Evolutionary conservation across 1,140 invertebrate genomes (phyloP).

Genomic region (Calliphora vicina): DNA sequence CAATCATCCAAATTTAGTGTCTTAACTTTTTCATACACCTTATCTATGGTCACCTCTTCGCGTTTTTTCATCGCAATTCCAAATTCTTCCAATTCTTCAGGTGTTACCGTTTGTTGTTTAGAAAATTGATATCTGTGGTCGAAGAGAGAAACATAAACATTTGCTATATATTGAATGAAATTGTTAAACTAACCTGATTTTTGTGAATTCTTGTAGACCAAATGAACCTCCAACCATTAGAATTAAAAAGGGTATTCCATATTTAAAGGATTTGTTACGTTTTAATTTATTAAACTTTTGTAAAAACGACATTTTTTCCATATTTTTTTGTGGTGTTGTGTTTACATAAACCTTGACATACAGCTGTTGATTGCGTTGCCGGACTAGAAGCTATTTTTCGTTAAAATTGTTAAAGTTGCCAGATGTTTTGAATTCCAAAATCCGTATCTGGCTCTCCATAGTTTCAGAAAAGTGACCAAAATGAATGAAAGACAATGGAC

Average conservation of each 20-base stretch:
- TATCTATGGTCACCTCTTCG: constrained; percentile 74
- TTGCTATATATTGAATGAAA: not conserved
- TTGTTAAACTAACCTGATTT: constrained; percentile 66
- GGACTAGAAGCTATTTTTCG: no score
- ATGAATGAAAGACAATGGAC: no score
- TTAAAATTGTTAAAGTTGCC: no score
- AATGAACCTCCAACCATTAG: constrained; percentile 75
- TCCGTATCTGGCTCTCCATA: no score
- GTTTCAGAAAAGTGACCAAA: no score
- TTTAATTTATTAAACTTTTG: constrained; percentile 51
- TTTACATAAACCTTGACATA: not conserved
- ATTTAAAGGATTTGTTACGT: constrained; percentile 54
- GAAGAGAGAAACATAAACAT: not conserved
- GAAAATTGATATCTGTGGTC: constrained; percentile 74
- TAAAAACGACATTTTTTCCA: constrained; percentile 40
- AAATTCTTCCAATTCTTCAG: constrained; percentile 70
- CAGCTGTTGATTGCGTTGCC: not conserved
- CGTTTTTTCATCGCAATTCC: constrained; percentile 73
- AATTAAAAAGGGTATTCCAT: constrained; percentile 73
- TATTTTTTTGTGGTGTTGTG: not conserved
- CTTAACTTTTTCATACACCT: constrained; percentile 76
- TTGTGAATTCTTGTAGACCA: constrained; percentile 74
- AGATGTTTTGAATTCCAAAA: no score
- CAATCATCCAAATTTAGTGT: constrained; percentile 79
- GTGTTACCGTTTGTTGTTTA: constrained; percentile 68